Evolutionary conservation across 1,140 invertebrate genomes (phyloP), one percentile per base, ranked within the genome.

Genomic region (Calliphora vicina): DNA sequence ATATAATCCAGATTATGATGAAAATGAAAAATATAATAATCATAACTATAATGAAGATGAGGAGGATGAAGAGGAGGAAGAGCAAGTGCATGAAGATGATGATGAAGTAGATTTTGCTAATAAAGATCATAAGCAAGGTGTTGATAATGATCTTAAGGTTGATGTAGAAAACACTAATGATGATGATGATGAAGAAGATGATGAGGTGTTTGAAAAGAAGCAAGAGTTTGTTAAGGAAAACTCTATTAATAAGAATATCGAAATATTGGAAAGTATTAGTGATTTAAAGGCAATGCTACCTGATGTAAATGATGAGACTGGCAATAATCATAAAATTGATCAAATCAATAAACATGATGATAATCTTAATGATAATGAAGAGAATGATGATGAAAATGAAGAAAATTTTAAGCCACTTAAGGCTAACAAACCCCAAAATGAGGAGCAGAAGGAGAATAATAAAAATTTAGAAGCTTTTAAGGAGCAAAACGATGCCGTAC

Each of bases 231-330:
- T n/a, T n/a, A n/a, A n/a, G n/a, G n/a, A n/a, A n/a, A n/a, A n/a
- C n/a, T n/a, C n/a, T n/a, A 35, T 9, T 27, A 25, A 35, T 13
- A 13, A 35, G 8, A 76, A 5, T 76, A 29, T 87, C 87, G 89
- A 89, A 86, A 85, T 87, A 88, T 89, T 90, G 87, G 88, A 89
- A 90, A 90, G 89, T 90, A 90, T 90, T 89, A 90, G 87, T 88
- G 89, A 90, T 88, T 88, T 90, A 87, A 90, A 90, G 86, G 89
- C 88, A 88, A 90, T 88, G 88, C 88, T 90, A 90, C 89, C 89
- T 89, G 89, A 90, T 88, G 88, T 88, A 88, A 88, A 88, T 89
- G 35, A 78, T 45, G 89, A 90, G 88, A 89, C 88, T 89, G 88
- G 87, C 88, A 67, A 67, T 67, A 67, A 67, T 23, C 61, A 67